These are phyloP conservation scores for Yponomeuta cagnagella DNA, from an alignment of 2,888 invertebrate species.

Conservation along the genomic window DNA sequence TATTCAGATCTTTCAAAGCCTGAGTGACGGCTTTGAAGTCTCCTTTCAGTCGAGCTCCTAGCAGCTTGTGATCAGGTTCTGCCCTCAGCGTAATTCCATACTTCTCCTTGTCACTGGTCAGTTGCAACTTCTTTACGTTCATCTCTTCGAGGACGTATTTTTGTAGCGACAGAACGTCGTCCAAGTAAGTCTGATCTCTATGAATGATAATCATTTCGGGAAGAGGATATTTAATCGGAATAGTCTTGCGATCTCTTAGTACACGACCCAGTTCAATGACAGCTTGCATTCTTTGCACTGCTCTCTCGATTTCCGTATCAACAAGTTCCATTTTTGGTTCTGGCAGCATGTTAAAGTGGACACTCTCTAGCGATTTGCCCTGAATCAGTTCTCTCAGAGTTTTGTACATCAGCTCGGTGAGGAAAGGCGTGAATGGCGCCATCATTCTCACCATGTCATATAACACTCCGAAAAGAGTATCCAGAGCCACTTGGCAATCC, in stretches of 20 bases:
- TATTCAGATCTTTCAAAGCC: constrained; percentile 85
- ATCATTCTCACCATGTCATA: constrained; percentile 93
- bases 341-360: constrained; percentile 95
- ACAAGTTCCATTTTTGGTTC: constrained; percentile 82
- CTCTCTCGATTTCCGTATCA: constrained; percentile 89
- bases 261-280: constrained; percentile 96
- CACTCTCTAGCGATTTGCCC: constrained; percentile 79
- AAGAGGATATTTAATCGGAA: constrained; percentile 97
- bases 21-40: constrained; percentile 92
- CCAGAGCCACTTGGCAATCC: constrained; percentile 89
- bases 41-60: constrained; percentile 92
- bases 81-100: constrained; percentile 94
- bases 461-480: constrained; percentile 91
- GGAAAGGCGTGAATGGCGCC: constrained; percentile 98
- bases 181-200: constrained; percentile 84
- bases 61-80: constrained; percentile 94
- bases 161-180: constrained; percentile 86
- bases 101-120: constrained; percentile 92
- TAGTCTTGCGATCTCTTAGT: constrained; percentile 92
- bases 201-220: constrained; percentile 97
- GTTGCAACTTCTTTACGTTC: constrained; percentile 89
- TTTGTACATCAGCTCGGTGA: constrained; percentile 96
- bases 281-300: constrained; percentile 94
- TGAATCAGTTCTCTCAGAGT: constrained; percentile 82
- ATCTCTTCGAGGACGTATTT: constrained; percentile 94